Conservation (phyloP, 2,888 invertebrate genomes). For the Trissolcus brochymenae region DNA sequence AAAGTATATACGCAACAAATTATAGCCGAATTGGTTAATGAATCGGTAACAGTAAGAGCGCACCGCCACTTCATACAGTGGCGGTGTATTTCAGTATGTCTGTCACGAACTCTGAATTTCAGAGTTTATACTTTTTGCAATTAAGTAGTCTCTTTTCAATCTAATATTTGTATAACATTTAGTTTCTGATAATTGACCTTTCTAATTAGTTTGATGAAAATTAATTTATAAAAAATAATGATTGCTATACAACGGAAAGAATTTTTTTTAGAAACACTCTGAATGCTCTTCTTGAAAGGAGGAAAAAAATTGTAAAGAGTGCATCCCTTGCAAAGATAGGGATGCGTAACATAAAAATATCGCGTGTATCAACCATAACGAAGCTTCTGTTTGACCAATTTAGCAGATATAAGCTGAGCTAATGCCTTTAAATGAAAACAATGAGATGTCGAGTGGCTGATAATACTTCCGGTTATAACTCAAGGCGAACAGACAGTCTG, state of each 20-base stretch:
- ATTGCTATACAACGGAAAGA: no score
- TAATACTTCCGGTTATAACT: slow-evolving; percentile 71
- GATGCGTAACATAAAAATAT: slow-evolving; percentile 43
- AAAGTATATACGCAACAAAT: slow-evolving; percentile 52
- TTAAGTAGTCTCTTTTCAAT: no score
- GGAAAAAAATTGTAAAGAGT: neutral
- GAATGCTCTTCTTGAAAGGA: neutral
- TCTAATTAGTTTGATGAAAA: no score
- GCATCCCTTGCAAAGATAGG: slow-evolving; percentile 16
- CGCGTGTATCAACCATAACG: slow-evolving; percentile 53
- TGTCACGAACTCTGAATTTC: slow-evolving; percentile 38
- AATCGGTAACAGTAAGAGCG: slow-evolving; percentile 57
- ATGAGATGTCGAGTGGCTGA: slow-evolving; percentile 65
- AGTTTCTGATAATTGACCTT: no score
- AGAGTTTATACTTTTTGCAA: no score
- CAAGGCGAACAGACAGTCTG: slow-evolving; percentile 58
- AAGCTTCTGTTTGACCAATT: slow-evolving; percentile 58
- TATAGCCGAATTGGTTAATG: slow-evolving; percentile 58
- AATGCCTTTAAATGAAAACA: slow-evolving; percentile 68
- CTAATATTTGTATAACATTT: no score
- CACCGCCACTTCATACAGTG: no score
- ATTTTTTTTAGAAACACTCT: neutral
- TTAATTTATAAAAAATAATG: no score
- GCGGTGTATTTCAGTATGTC: slow-evolving; percentile 47
- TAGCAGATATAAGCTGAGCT: slow-evolving; percentile 60